These are phyloP conservation scores for Nipponia nippon DNA, from an alignment of 2,113 vertebrate species.

Conservation along the genomic window DNA sequence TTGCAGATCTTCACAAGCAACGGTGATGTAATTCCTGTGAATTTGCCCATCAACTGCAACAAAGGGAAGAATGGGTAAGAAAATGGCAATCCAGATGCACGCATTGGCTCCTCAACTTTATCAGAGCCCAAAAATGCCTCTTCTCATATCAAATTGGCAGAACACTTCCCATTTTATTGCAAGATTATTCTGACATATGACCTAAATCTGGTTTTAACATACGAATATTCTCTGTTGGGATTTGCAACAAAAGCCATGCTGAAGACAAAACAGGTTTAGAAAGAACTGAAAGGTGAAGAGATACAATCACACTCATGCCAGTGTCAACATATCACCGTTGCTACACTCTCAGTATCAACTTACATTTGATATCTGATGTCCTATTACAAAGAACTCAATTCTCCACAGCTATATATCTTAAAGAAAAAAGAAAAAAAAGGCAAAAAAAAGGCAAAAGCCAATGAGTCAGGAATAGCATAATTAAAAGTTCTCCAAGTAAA, in stretches of 20 bases:
- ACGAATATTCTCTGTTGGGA: not conserved
- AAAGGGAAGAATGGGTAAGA: not conserved
- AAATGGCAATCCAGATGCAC: not conserved
- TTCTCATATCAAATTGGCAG: not conserved
- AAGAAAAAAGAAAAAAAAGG: not conserved
- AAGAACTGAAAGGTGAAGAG: not conserved
- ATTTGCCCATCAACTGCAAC: not conserved
- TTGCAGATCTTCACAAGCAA: not conserved
- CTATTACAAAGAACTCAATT: not conserved
- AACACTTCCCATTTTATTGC: not conserved
- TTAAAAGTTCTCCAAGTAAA: not conserved
- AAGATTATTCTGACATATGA: not conserved
- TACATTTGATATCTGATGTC: not conserved
- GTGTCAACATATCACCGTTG: not conserved
- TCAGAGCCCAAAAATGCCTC: not conserved
- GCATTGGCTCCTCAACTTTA: not conserved
- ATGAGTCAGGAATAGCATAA: not conserved
- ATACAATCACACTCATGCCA: not conserved
- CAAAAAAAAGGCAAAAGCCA: not conserved
- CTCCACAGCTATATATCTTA: not conserved
- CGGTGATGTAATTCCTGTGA: not conserved
- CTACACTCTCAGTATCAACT: not conserved
- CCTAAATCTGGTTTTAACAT: not conserved
- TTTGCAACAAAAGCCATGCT: not conserved
- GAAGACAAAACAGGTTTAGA: not conserved